These are phyloP conservation scores for Mechanitis mazaeus DNA, from an alignment of 2,888 invertebrate genomes.

Conservation along the genomic window DNA sequence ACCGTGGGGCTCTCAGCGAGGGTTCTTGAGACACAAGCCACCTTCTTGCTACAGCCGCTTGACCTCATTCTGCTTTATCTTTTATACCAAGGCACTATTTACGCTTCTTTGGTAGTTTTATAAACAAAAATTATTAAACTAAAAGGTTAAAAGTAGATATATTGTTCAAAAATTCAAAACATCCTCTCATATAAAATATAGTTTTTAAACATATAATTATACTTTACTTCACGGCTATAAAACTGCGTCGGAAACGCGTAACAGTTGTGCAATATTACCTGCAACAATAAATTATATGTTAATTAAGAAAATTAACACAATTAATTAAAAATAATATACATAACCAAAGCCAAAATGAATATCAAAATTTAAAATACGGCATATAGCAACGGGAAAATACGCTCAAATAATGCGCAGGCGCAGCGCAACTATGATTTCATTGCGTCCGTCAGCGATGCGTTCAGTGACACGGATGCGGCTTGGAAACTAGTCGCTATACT, in stretches of 20 bases:
- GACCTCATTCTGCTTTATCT: conserved; percentile 25
- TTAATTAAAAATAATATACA: too few relatives aligned
- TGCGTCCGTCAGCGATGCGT: conserved; percentile 15
- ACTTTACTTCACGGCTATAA: too few relatives aligned
- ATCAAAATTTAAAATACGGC: too few relatives aligned
- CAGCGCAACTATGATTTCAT: conserved; percentile 17
- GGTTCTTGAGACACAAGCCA: conserved; percentile 17
- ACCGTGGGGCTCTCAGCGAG: background rate
- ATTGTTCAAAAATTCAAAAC: too few relatives aligned
- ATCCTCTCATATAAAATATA: too few relatives aligned
- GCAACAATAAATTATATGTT: too few relatives aligned
- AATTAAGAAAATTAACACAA: too few relatives aligned
- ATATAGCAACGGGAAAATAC: background rate
- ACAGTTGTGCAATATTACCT: too few relatives aligned
- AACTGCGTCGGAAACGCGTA: too few relatives aligned
- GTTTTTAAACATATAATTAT: too few relatives aligned
- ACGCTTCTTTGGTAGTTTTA: background rate
- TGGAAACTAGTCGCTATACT: conserved; percentile 41
- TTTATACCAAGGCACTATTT: conserved; percentile 1
- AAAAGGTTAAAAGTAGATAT: too few relatives aligned
- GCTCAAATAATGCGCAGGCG: conserved; percentile 17
- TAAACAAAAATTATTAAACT: background rate
- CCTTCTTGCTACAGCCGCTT: conserved; percentile 26
- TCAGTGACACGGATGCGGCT: conserved; percentile 43
- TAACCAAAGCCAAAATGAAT: too few relatives aligned